These are phyloP conservation scores for Apis laboriosa DNA, from an alignment of 1,140 invertebrate species.

Conservation along the genomic window DNA sequence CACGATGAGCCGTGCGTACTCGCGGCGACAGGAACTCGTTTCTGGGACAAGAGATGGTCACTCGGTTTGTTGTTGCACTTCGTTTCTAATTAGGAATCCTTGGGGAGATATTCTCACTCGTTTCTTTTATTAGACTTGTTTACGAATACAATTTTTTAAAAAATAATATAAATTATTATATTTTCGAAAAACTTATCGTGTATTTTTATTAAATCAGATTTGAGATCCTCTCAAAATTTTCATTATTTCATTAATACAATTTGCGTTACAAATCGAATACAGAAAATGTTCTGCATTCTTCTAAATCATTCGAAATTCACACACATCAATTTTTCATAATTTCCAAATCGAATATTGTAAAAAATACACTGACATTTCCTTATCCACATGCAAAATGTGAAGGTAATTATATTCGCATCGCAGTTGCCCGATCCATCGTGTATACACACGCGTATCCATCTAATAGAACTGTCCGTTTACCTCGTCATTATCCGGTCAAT, in stretches of 20 bases:
- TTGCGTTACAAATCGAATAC: too few relatives aligned
- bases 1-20: background rate
- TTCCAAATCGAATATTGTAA: slow-evolving; percentile 6
- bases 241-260: too few relatives aligned
- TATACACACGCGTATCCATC: background rate
- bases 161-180: too few relatives aligned
- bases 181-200: too few relatives aligned
- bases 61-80: slow-evolving; percentile 18
- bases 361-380: slow-evolving; percentile 3
- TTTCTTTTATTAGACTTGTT: background rate
- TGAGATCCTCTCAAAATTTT: too few relatives aligned
- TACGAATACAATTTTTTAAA: background rate
- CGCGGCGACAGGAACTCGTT: slow-evolving; percentile 2
- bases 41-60: slow-evolving; percentile 10
- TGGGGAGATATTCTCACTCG: background rate
- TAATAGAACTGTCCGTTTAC: slow-evolving; percentile 66
- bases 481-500: slow-evolving; percentile 63
- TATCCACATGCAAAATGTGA: slow-evolving; percentile 40
- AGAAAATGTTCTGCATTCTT: too few relatives aligned
- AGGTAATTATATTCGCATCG: slow-evolving; percentile 49
- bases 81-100: slow-evolving; percentile 17
- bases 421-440: slow-evolving; percentile 1
- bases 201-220: too few relatives aligned
- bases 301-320: too few relatives aligned
- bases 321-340: too few relatives aligned